Conservation (phyloP, 2,113 vertebrate species). For the Crypturellus undulatus region DNA sequence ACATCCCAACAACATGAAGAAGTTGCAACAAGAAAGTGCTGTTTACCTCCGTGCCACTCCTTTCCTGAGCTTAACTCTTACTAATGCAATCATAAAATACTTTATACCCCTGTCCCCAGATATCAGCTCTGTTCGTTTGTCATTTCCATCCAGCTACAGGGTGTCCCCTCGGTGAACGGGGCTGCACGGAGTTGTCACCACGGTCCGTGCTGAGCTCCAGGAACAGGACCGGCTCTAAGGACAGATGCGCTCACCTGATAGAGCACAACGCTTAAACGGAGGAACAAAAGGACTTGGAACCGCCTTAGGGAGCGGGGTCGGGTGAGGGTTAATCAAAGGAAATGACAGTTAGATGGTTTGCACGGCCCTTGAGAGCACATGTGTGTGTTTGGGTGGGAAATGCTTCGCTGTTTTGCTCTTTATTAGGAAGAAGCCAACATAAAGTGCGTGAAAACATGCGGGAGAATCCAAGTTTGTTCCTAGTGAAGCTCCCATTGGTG, state of each 20-base stretch:
- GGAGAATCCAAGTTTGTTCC: fast-evolving
- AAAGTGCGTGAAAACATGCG: no score
- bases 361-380: slow-evolving; percentile 58
- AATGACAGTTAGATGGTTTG: slow-evolving; percentile 77
- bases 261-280: neutral
- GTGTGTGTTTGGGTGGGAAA: slow-evolving; percentile 8
- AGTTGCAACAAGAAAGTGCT: neutral
- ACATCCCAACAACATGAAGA: neutral
- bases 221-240: neutral
- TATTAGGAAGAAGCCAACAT: slow-evolving; percentile 15
- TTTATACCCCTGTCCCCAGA: neutral
- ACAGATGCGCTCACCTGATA: slow-evolving; percentile 52
- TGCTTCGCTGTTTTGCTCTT: slow-evolving; percentile 43
- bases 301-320: slow-evolving; percentile 73
- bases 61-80: neutral
- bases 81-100: neutral
- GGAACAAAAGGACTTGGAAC: slow-evolving; percentile 56
- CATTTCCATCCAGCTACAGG: fast-evolving
- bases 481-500: fast-evolving
- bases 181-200: neutral
- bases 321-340: slow-evolving; percentile 83
- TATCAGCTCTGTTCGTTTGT: neutral
- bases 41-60: neutral
- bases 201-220: fast-evolving
- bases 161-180: neutral